Conservation (phyloP, 2,113 vertebrate genomes). For the Sitta europaea region DNA sequence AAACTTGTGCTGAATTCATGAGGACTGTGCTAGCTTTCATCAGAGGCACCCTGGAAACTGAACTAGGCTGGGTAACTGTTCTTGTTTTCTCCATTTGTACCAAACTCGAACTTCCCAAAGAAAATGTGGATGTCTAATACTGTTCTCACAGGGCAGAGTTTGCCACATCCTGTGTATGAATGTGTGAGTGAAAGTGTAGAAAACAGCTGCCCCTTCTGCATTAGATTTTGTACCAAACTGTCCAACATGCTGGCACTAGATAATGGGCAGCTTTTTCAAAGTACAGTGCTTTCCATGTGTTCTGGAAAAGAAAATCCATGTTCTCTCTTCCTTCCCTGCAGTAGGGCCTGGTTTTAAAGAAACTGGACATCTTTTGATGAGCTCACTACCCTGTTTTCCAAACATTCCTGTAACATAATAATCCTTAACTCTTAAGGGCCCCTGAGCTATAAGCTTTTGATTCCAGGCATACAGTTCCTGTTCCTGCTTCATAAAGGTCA, state of each 20-base stretch:
- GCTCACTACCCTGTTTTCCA: background rate
- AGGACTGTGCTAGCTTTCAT: background rate
- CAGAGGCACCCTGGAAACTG: accelerated
- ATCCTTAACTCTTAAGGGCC: background rate
- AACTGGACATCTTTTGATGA: background rate
- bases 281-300: background rate
- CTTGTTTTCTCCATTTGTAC: background rate
- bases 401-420: background rate
- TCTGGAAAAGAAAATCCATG: background rate
- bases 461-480: background rate
- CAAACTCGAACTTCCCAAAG: background rate
- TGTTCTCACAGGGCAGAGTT: background rate
- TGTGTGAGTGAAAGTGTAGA: background rate
- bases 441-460: background rate
- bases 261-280: background rate
- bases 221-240: background rate
- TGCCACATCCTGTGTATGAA: accelerated
- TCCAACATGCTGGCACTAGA: background rate
- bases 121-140: background rate
- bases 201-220: background rate
- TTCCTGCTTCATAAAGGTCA: background rate
- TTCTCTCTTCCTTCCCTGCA: background rate
- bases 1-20: background rate
- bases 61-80: background rate
- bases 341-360: background rate